These are phyloP conservation scores for Xylota sylvarum DNA, from an alignment of 2,888 invertebrate species.

Conservation along the genomic window DNA sequence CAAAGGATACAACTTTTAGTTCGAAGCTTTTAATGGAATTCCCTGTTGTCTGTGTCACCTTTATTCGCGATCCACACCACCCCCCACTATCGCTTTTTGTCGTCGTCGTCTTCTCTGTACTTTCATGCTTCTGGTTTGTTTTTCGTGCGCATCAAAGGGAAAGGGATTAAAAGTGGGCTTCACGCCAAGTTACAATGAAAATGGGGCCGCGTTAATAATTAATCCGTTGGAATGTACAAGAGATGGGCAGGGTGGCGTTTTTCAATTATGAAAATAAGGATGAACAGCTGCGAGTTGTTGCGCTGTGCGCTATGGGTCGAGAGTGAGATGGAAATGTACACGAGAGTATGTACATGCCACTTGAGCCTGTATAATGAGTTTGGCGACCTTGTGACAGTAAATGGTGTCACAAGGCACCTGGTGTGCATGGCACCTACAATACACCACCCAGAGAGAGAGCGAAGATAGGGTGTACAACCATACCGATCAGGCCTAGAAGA, in stretches of 20 bases:
- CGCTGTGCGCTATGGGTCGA: slow-evolving; percentile 5
- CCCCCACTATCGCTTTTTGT: not conserved
- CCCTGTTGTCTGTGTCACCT: slow-evolving; percentile 56
- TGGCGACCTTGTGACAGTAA: slow-evolving; percentile 68
- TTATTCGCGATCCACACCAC: slow-evolving; percentile 24
- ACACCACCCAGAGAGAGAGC: not conserved
- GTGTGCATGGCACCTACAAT: slow-evolving; percentile 15
- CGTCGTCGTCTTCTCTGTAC: not conserved
- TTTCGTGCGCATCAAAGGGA: slow-evolving; percentile 33
- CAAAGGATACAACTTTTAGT: slow-evolving; percentile 72
- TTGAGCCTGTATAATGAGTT: slow-evolving; percentile 65
- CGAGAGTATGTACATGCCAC: slow-evolving; percentile 23
- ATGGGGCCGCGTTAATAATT: slow-evolving; percentile 71
- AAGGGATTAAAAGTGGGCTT: slow-evolving; percentile 34
- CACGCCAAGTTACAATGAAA: slow-evolving; percentile 48
- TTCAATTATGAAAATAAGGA: slow-evolving; percentile 74
- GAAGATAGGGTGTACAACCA: slow-evolving; percentile 23
- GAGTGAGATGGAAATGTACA: slow-evolving; percentile 14
- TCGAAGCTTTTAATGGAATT: slow-evolving; percentile 66
- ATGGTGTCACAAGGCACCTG: slow-evolving; percentile 70
- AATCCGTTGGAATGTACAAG: slow-evolving; percentile 61
- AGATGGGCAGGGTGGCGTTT: slow-evolving; percentile 42
- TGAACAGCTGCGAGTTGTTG: slow-evolving; percentile 61
- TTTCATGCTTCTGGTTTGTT: slow-evolving; percentile 1
- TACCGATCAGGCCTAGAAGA: slow-evolving; percentile 40